These are phyloP conservation scores for Amphipyra berbera DNA, from an alignment of 2,888 invertebrate genomes.

Conservation along the genomic window DNA sequence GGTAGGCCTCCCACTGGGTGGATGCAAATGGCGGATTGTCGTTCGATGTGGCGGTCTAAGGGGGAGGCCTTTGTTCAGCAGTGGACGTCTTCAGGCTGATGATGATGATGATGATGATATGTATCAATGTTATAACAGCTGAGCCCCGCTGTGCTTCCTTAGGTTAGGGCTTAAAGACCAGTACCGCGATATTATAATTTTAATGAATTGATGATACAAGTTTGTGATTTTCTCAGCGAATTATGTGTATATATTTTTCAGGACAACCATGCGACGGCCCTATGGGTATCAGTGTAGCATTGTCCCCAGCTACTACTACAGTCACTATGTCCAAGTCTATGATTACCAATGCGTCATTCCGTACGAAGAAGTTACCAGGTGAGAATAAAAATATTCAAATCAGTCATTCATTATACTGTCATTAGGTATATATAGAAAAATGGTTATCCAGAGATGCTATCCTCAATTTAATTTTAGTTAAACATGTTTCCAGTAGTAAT, in stretches of 20 bases:
- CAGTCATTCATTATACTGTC: neutral
- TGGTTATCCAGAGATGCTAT: conserved; percentile 1
- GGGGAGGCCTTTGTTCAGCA: no score
- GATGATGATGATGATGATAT: no score
- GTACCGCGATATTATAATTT: no score
- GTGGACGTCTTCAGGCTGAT: no score
- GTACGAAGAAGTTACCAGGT: conserved; percentile 99
- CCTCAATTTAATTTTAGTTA: conserved; percentile 9
- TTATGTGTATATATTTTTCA: conserved; percentile 62
- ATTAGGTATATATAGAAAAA: neutral
- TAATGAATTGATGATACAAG: no score
- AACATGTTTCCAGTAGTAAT: conserved; percentile 11
- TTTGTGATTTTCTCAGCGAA: no score
- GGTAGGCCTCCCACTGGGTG: no score
- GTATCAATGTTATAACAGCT: no score
- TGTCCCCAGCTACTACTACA: conserved; percentile 93
- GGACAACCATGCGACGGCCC: conserved; percentile 95
- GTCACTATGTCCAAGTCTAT: conserved; percentile 97
- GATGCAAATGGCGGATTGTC: no score
- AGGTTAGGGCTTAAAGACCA: no score
- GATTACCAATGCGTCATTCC: conserved; percentile 99
- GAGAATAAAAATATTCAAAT: conserved; percentile 62
- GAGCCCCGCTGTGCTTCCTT: no score
- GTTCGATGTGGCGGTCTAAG: no score
- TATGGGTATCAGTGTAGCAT: conserved; percentile 94